phyloP scores from a whole-genome alignment of 2,113 vertebrate genomes.

The Pelmatolapia mariae region DNA sequence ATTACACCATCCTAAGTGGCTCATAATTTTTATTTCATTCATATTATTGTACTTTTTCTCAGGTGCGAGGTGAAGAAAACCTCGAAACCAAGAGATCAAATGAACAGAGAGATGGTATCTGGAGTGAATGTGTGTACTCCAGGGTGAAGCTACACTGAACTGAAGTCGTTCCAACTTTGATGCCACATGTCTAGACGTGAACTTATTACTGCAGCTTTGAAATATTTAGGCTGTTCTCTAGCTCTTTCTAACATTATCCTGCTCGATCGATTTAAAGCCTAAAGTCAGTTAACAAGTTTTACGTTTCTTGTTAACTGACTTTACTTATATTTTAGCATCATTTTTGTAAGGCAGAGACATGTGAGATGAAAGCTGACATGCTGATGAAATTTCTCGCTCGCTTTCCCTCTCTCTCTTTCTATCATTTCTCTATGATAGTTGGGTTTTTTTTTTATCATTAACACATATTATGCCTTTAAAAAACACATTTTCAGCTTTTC shows the following conservation, averaged over 20 bases:
- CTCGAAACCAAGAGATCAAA: accelerated
- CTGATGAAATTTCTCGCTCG: accelerated
- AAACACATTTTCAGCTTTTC: not conserved
- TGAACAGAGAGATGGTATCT: not conserved
- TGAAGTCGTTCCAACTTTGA: accelerated
- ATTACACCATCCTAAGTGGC: not conserved
- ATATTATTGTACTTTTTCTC: not conserved
- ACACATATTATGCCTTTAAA: accelerated
- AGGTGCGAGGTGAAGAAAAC: not conserved
- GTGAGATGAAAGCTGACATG: accelerated
- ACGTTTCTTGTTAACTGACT: not conserved
- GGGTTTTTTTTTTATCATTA: not conserved
- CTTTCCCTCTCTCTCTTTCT: not conserved
- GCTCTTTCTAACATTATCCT: accelerated
- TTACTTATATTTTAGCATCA: not conserved
- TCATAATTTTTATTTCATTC: accelerated
- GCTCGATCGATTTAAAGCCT: accelerated
- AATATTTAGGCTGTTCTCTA: accelerated
- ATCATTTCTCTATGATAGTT: accelerated
- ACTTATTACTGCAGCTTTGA: not conserved
- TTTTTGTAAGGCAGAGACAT: not conserved
- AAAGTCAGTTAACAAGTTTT: no score
- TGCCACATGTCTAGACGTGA: accelerated
- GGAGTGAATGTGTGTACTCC: not conserved
- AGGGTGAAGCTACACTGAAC: not conserved